Base-by-base conservation (phyloP, 2,113 vertebrate species). In the Chionodraco myersi region DNA sequence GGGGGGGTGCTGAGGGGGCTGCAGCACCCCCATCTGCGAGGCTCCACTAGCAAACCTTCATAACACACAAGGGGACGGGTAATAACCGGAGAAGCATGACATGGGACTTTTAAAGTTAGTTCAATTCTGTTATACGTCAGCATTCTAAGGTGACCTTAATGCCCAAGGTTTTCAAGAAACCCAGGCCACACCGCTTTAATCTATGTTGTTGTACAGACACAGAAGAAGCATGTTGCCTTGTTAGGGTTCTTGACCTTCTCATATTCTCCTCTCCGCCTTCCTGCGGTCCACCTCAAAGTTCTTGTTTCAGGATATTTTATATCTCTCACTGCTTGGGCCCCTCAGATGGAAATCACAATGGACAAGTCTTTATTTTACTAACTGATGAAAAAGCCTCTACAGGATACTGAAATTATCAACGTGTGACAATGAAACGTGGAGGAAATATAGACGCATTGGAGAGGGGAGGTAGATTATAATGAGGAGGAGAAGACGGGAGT, bases 231-330 rank as follows among this genome's bases (percentile, higher is more conserved):
- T 80, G 69, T 72, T 87, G 81, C 74, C 89, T 74, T 82, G 75
- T 90, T 83, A 89, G 82, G 85, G 84, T 79, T 87, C 82, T 88
- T 90, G 88, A 93, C 92, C 91, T 94, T 93, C 91, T 91, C 89
- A 76, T 74, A 75, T 93, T 92, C 75, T 82, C 79, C 66, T 66
- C 81, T 79, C 62, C 52, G 75, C 77, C 82, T 87, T 84, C 77
- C 67, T 92, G 92, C n/a, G 86, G 91, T 91, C 89, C 87, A 85
- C 86, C 88, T 89, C 88, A 86, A 81, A 87, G 82, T 80, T 90
- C 80, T 86, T 84, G 74, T 90, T 92, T 87, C 83, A 90, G 77
- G 53, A 79, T 82, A 86, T 81, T 86, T 88, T 88, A 84, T 77
- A 82, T 83, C 59, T 81, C 78, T 76, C 83, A 69, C 60, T 90